Conservation (phyloP, 2,113 vertebrate species). For the Pseudopipra pipra region DNA sequence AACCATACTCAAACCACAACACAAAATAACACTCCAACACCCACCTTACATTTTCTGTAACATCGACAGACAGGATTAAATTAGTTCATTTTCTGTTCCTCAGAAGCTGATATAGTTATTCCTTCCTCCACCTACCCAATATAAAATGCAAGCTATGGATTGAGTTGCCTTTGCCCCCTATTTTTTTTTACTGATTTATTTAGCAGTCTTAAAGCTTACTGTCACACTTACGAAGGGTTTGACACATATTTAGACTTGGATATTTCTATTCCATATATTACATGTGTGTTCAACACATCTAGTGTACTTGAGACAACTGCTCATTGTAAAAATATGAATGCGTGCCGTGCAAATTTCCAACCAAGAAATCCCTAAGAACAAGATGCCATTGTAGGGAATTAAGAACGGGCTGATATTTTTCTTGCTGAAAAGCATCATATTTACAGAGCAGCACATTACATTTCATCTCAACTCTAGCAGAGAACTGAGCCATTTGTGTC, state of each 20-base stretch:
- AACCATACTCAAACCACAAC: neutral
- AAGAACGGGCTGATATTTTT: neutral
- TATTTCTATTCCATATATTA: neutral
- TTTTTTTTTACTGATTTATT: neutral
- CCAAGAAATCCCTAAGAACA: neutral
- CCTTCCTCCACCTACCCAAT: neutral
- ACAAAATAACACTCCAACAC: neutral
- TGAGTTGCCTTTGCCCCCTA: neutral
- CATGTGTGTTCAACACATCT: neutral
- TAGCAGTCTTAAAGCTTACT: neutral
- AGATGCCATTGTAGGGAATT: neutral
- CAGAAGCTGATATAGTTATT: neutral
- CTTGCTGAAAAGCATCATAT: neutral
- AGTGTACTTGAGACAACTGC: neutral
- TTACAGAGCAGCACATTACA: neutral
- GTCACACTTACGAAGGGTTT: neutral
- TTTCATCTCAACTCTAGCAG: neutral
- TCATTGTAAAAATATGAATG: neutral
- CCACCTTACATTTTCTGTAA: neutral
- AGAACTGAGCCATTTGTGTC: neutral
- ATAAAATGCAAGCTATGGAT: neutral
- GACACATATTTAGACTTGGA: neutral
- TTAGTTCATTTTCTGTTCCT: neutral
- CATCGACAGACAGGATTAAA: neutral
- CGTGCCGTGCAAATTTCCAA: accelerated